These are phyloP conservation scores for Lagenorhynchus albirostris DNA, from an alignment of 2,113 vertebrate genomes.

Conservation along the genomic window DNA sequence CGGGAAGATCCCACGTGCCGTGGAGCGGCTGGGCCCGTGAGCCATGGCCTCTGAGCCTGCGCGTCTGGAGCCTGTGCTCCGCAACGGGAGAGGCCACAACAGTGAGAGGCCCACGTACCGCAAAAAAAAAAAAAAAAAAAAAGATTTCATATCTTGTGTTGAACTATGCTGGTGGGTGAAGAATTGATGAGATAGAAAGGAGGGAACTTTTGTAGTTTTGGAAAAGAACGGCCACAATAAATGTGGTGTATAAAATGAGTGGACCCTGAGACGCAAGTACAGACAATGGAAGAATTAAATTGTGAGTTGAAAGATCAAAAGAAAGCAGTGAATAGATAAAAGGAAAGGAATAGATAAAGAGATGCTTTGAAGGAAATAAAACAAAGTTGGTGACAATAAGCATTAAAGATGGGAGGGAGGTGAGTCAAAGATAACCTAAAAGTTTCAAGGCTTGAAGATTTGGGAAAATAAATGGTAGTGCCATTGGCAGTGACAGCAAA, in stretches of 20 bases:
- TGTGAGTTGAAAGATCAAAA: background rate
- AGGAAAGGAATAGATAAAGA: background rate
- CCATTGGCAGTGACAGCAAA: background rate
- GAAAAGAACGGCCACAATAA: background rate
- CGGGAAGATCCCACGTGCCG: too few species aligned
- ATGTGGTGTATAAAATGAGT: background rate
- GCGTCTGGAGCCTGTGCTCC: too few species aligned
- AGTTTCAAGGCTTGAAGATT: background rate
- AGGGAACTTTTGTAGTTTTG: background rate
- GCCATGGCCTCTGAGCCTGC: too few species aligned
- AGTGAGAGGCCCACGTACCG: fast-evolving
- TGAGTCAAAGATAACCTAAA: background rate
- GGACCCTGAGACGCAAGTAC: background rate
- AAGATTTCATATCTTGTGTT: background rate
- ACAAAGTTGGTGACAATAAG: background rate
- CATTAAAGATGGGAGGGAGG: background rate
- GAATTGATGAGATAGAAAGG: background rate
- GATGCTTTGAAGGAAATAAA: background rate
- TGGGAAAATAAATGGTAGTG: background rate
- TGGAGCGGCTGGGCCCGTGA: too few species aligned
- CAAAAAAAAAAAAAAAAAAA: too few species aligned
- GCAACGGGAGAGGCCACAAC: too few species aligned
- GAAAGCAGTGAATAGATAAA: background rate
- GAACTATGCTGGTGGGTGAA: background rate
- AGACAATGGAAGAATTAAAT: background rate